Conservation (phyloP, 1,140 invertebrate genomes). For the Bombus fervidus region DNA sequence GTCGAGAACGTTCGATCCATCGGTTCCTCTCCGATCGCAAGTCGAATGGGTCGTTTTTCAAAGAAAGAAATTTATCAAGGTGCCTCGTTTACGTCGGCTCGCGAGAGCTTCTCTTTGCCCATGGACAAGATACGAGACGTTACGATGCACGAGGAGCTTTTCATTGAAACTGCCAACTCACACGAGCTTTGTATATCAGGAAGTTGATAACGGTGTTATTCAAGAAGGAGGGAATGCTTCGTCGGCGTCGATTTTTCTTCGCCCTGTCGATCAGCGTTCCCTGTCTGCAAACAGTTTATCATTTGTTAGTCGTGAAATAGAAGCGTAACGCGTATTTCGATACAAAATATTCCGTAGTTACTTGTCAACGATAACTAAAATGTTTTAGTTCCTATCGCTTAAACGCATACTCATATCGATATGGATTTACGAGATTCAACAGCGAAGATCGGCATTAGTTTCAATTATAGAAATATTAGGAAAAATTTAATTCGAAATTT, state of each 20-base stretch:
- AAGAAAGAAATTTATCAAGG: constrained; percentile 2
- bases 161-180: constrained; percentile 20
- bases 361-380: too few species aligned
- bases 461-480: too few species aligned
- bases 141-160: not conserved
- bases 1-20: not conserved
- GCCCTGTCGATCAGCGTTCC: not conserved
- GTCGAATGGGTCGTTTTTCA: not conserved
- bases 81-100: not conserved
- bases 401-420: not conserved
- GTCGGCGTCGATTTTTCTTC: constrained; percentile 6
- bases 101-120: not conserved
- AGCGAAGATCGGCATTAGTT: too few species aligned
- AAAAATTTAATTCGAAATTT: too few species aligned
- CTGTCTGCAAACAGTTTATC: not conserved
- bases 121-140: not conserved
- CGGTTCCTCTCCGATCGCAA: too few species aligned
- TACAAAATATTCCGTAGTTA: constrained; percentile 5
- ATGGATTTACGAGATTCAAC: not conserved
- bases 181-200: constrained; percentile 11
- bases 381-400: not conserved
- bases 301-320: not conserved
- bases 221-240: not conserved
- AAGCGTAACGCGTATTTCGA: not conserved
- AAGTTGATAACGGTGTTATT: constrained; percentile 34